Evolutionary conservation across 2,888 invertebrate genomes (phyloP), one percentile per base, ranked within the genome.

Genomic region (Corbicula japonica): DNA sequence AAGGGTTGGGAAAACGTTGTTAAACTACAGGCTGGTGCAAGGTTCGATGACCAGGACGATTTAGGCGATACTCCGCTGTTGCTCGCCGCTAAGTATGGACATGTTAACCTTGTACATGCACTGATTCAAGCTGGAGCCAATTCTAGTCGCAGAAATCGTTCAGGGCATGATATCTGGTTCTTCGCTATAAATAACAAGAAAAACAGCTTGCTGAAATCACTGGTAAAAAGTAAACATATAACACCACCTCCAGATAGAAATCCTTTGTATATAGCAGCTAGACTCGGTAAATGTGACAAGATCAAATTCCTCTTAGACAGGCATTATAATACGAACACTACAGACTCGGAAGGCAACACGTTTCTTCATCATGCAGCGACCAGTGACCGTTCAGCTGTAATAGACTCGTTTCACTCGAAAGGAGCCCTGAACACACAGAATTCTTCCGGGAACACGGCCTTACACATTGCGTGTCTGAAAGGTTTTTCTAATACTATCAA

Each of bases 331-430:
- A 82, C 89, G 1, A 41, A 58, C n/a, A 80, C 74, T 26, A 63
- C 46, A 4, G 92, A 92, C 63, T 75, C 83, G 26, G 81, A 88
- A 26, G 88, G 87, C 2, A 92, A 92, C 61, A 90, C 88, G 4
- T 87, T 90, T 58, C 82, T 89, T 32, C 92, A 92, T 69, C 65
- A 87, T 38, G 92, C 92, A 6, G 91, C 92, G 3, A 85, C 88
- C 65, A 75, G 85, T 18, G 86, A 92, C 75, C 76, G 86, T 30
- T 54, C 62, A 0, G 78, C 75, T 8, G 83, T 91, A 3, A 85
- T 91, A n/a, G 69, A 86, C 28, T 70, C 54, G 21, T 90, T 90
- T 70, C 30, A 82, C 15, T 54, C 76, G 8, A 26, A 75, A 6
- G 70, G 79, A 3, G 80, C 84, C 15, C 65, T 91, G 28, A 86